A percentile compares a stretch with the other conserved stretches of the same genome.
Conservation (phyloP, 1,140 invertebrate species). For the Aphaenogaster rudis region DNA sequence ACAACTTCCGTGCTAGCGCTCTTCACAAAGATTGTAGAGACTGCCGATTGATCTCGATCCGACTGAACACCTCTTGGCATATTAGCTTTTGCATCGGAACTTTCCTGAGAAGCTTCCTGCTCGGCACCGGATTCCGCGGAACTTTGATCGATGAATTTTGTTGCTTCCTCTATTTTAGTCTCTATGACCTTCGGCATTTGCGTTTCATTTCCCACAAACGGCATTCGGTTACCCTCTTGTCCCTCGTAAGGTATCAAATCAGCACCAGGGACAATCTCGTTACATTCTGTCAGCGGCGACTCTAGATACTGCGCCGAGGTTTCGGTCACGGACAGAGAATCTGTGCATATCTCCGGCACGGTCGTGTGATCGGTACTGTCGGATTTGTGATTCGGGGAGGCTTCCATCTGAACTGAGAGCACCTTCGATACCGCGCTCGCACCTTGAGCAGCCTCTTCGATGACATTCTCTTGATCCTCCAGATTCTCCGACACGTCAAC, state of each 20-base stretch:
- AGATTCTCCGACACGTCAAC: conserved; percentile 90
- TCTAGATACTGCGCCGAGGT: conserved; percentile 84
- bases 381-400: conserved; percentile 81
- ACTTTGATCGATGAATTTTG: conserved; percentile 84
- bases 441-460: not conserved
- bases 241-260: conserved; percentile 83
- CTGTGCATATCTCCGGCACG: conserved; percentile 82
- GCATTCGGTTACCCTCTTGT: conserved; percentile 67
- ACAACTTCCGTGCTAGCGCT: conserved; percentile 9
- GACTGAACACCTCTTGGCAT: conserved; percentile 2
- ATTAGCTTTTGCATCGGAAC: not conserved
- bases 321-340: conserved; percentile 85
- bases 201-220: conserved; percentile 54
- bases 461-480: conserved; percentile 87
- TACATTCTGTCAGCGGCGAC: conserved; percentile 84
- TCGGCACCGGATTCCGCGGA: conserved; percentile 79
- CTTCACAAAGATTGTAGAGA: conserved; percentile 42
- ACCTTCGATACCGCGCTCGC: conserved; percentile 43
- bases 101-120: conserved; percentile 66
- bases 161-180: conserved; percentile 77
- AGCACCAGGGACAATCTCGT: conserved; percentile 79
- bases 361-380: conserved; percentile 83
- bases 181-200: conserved; percentile 15
- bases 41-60: not conserved
- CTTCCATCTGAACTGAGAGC: conserved; percentile 74